Evolutionary conservation across 2,888 invertebrate genomes (phyloP), one percentile per base, ranked within the genome.

Genomic region (Oxycera nigricornis): DNA sequence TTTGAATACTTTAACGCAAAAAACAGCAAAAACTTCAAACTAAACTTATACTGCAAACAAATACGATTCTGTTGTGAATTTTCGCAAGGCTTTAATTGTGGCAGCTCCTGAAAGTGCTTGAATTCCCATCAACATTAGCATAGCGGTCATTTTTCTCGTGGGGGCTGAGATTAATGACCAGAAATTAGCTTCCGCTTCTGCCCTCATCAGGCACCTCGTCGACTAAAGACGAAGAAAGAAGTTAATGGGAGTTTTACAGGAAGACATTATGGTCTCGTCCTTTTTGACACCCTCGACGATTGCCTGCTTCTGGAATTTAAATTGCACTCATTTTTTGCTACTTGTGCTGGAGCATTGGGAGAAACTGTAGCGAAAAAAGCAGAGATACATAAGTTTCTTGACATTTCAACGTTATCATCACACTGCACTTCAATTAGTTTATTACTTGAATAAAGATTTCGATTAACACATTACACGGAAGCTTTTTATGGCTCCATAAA

Each of bases 381-480:
- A 59, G n/a, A 2, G 31, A 62, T 20, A 67, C 26, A 24, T 41
- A 41, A 11, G 30, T 67, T 62, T 39, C 22, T 9, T 24, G 30
- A 62, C 20, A 20, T 31, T 50, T 52, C 28, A 7, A 17, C 14
- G 9, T 50, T 57, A 35, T 39, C 35, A 39, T 24, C 59, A 17
- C 26, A 1, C 39, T 0, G 59, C 57, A 57, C 41, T 59, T 72
- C 59, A 72, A 72, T 72, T 72, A 72, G 59, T 72, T 72, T 72
- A 72, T 72, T 72, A 28, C 57, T 39, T 9, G 59, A 41, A 72
- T 72, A 39, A 57, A 72, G 55, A 59, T 72, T 59, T 28, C 59
- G 72, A 72, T 72, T 72, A 72, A 59, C 72, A 72, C 72, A 59
- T 72, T 72, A 59, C 72, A 72, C 26, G 59, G 26, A 68, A 59